Conservation (phyloP, 1,140 invertebrate genomes). For the Drosophila rufa region DNA sequence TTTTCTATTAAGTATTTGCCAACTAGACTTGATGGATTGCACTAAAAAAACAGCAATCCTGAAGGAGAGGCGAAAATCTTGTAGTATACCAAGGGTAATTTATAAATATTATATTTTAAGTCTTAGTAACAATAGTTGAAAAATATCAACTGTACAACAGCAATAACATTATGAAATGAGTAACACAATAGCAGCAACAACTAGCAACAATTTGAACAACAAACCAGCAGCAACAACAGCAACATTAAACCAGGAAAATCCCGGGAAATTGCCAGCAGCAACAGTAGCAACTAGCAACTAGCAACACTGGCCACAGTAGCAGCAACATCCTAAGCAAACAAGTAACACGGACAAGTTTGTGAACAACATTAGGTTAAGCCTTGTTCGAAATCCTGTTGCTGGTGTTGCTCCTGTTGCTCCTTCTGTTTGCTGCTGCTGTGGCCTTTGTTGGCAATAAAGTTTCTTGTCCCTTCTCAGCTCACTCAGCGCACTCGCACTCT, state of each 20-base stretch:
- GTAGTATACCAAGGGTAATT: too few species aligned
- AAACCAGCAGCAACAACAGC: background rate
- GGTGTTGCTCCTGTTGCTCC: constrained; percentile 2
- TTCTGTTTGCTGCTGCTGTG: constrained; percentile 3
- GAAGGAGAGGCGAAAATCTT: too few species aligned
- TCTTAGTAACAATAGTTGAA: background rate
- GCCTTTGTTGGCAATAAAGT: constrained; percentile 44
- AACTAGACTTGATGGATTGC: background rate
- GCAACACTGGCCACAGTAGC: constrained; percentile 7
- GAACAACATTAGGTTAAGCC: constrained; percentile 42
- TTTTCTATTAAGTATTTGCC: too few species aligned
- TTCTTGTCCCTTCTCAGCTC: constrained; percentile 21
- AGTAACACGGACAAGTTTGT: constrained; percentile 64
- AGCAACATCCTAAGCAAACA: constrained; percentile 66
- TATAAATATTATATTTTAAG: too few species aligned
- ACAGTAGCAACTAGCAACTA: constrained; percentile 9
- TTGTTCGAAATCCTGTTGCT: constrained; percentile 3
- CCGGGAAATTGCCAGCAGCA: constrained; percentile 20
- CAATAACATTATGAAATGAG: background rate
- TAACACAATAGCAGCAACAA: background rate
- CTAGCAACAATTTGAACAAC: constrained; percentile 1
- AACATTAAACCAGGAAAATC: background rate
- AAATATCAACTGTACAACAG: background rate
- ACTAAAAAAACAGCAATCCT: background rate
- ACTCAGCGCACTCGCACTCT: constrained; percentile 12